Conservation (phyloP, 1,140 invertebrate genomes). For the Trachymyrmex septentrionalis region DNA sequence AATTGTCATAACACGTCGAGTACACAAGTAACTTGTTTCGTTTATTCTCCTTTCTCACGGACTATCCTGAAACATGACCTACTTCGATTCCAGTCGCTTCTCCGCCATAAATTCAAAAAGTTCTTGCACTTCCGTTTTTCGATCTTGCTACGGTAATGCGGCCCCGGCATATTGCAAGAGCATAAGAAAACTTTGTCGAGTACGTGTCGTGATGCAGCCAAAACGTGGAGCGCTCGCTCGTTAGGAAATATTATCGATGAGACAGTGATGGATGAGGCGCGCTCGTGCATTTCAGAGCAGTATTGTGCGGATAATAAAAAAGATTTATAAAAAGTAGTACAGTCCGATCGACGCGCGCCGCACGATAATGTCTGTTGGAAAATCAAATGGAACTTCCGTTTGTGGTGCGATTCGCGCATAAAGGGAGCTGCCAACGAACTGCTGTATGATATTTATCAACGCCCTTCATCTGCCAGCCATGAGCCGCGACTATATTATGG, state of each 20-base stretch:
- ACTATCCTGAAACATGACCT: not conserved
- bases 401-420: not conserved
- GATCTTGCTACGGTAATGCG: slow-evolving; percentile 30
- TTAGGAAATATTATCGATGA: slow-evolving; percentile 50
- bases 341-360: not conserved
- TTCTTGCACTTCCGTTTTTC: slow-evolving; percentile 41
- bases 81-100: slow-evolving; percentile 31
- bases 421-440: slow-evolving; percentile 28
- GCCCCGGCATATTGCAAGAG: slow-evolving; percentile 34
- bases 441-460: slow-evolving; percentile 64
- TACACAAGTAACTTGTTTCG: not conserved
- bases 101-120: slow-evolving; percentile 48
- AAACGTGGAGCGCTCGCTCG: slow-evolving; percentile 31
- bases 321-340: not conserved
- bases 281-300: slow-evolving; percentile 33
- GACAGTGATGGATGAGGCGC: slow-evolving; percentile 48
- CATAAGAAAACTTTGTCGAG: slow-evolving; percentile 51
- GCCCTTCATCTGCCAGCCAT: slow-evolving; percentile 56
- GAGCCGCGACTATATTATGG: slow-evolving; percentile 66
- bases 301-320: slow-evolving; percentile 35
- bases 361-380: slow-evolving; percentile 17
- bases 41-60: not conserved
- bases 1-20: slow-evolving; percentile 6
- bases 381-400: slow-evolving; percentile 17
- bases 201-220: slow-evolving; percentile 23